Conservation (phyloP, 2,888 invertebrate species). For the Antitype chi region DNA sequence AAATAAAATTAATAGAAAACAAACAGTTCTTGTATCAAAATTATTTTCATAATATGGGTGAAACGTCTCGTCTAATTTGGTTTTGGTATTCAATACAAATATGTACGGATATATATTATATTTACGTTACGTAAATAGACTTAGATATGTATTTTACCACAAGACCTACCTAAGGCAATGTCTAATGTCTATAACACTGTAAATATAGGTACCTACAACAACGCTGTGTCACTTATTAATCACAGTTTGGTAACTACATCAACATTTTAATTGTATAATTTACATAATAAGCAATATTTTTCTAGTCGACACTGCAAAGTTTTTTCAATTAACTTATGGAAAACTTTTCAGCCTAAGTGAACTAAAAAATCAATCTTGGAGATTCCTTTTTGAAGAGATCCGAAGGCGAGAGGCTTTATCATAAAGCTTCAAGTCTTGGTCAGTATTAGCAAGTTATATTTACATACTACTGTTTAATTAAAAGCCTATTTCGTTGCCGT, state of each 20-base stretch:
- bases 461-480: neutral
- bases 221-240: neutral
- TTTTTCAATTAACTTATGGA: slow-evolving; percentile 44
- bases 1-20: no score
- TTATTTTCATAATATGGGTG: neutral
- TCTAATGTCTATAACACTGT: neutral
- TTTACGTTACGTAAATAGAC: neutral
- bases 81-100: neutral
- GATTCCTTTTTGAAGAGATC: slow-evolving; percentile 31
- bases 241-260: neutral
- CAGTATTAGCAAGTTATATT: neutral
- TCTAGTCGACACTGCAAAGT: slow-evolving; percentile 7
- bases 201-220: neutral
- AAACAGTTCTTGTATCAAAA: no score
- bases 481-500: neutral
- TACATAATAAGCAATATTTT: slow-evolving; percentile 15
- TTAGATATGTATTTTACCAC: neutral
- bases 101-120: neutral
- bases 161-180: neutral
- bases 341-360: slow-evolving; percentile 21
- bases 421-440: slow-evolving; percentile 6
- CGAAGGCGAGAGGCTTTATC: neutral
- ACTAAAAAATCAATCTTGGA: slow-evolving; percentile 13
- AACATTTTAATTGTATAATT: slow-evolving; percentile 27
- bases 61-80: neutral